Base-by-base conservation (phyloP, 2,113 vertebrate genomes). In the Halichoeres trimaculatus region DNA sequence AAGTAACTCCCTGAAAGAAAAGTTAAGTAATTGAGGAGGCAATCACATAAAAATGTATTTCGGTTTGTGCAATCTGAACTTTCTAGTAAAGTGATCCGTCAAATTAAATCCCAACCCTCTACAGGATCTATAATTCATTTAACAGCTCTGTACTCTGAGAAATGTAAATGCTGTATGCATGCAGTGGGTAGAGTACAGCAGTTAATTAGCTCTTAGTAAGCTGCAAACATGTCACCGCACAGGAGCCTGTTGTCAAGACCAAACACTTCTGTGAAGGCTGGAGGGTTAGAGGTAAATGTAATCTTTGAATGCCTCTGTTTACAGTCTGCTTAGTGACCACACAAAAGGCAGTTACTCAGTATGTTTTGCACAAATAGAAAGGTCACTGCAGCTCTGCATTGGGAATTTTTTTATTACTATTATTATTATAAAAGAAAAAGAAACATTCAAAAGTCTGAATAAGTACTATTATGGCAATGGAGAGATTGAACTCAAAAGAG, bases 1-100 rank as follows among this genome's bases (percentile, higher is more conserved):
- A 86, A 82, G 74, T 58, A 81, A 82, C 53, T 90, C 61, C 68
- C 59, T 26, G 75, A 70, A 88, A 52, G 64, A 72, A 64, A 85
- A 74, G 59, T 5, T 50, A 74, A 77, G 53, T 59, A 63, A 81
- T 57, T 80, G 50, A 85, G 78, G 40, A 79, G 54, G 50, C 59
- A 73, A 74, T 78, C 59, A 66, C 63, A 56, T 43, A 65, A 23
- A 78, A 45, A 77, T 85, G 23, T 30, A 78, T 81, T 85, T 85
- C 19, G 65, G 56, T 51, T 47, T 51, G 36, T 76, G 30, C 45
- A 60, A 67, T 72, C 26, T 64, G 11, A 61, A 69, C 40, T 62
- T 67, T 79, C 73, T 53, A 47, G 40, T 57, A 61, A 54, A 50
- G 38, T 36, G 53, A 83, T 83, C 61, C 57, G 45, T 26, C 45